Percentiles rank a stretch among this genome's conserved stretches.
Conservation (phyloP, 2,797 vertebrate genomes). For the Vireo griseus region DNA sequence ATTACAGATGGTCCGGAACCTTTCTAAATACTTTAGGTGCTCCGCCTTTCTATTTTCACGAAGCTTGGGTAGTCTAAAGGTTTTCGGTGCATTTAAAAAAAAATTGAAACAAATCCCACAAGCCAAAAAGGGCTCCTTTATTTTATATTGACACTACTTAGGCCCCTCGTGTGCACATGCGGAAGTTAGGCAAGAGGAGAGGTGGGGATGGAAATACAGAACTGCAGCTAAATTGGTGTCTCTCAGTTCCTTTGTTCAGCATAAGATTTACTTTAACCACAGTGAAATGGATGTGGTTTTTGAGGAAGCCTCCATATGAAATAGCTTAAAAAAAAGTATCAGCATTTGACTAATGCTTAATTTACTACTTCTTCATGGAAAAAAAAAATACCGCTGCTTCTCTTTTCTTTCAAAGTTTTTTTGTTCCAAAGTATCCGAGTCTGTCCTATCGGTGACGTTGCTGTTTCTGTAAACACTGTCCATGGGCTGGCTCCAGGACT, state of each 20-base stretch:
- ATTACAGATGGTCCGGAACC: not conserved
- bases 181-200: not conserved
- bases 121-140: not conserved
- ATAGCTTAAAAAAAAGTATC: not conserved
- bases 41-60: not conserved
- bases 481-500: constrained; percentile 45
- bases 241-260: constrained; percentile 25
- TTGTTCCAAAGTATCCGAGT: not conserved
- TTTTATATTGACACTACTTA: not conserved
- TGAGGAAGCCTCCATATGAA: not conserved
- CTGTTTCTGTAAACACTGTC: constrained; percentile 59
- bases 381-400: not conserved
- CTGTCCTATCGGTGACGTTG: not conserved
- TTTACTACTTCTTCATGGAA: not conserved
- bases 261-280: not conserved
- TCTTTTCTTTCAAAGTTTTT: not conserved
- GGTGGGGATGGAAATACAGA: not conserved
- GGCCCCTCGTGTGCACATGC: accelerated
- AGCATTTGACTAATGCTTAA: not conserved
- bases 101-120: not conserved
- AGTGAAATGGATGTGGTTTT: not conserved
- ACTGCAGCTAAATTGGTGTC: not conserved
- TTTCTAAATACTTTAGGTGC: not conserved
- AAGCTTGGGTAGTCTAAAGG: not conserved
- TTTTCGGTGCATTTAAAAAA: not conserved